Base-by-base conservation (phyloP, 53 echinoderm and acorn worm species). In the Stichopus horrens region DNA sequence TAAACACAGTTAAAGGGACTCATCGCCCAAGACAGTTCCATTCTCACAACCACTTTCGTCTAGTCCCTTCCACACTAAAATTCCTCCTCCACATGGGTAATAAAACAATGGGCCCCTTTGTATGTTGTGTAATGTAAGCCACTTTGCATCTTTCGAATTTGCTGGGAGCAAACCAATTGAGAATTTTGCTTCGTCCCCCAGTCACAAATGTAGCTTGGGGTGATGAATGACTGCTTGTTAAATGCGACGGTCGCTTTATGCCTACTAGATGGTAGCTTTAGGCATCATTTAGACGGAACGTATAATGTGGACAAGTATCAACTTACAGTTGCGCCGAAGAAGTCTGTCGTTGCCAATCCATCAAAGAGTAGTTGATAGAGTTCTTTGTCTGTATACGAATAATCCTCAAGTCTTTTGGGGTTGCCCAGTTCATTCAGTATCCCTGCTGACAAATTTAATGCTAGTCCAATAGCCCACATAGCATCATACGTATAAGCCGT, bases 381-480 rank as follows among this genome's bases (percentile, higher is more conserved):
- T 11, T 92, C 88, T 8, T 90, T 53, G 51, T 92, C 92, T 52
- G 89, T 87, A 54, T 92, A 92, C 0, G 76, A 86, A 83, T 90
- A 92, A 55, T 90, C 85, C 63, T 92, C 92, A 20, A 92, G 88
- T 52, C 90, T 13, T 86, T 74, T 87, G 5, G 9, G 21, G 7
- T 7, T 52, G 2, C 16, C 23, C 55, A 6, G 74, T 65, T 74
- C 81, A 63, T 92, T 74, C 20, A 92, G 73, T 8, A 83, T 37
- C 23, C 60, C 83, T 51, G 87, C 83, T 6, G 90, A 87, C 1
- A 83, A 82, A 76, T 92, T 90, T 6, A 92, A 58, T 82, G 88
- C 83, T 13, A 92, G 88, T 18, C 83, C 92, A 58, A 88, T 74
- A 21, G 92, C 83, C 92, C 92, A 92, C 5, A 87, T 75, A 52